phyloP scores from a whole-genome alignment of 64 coral and sea anemone genomes.

The Orbicella faveolata region DNA sequence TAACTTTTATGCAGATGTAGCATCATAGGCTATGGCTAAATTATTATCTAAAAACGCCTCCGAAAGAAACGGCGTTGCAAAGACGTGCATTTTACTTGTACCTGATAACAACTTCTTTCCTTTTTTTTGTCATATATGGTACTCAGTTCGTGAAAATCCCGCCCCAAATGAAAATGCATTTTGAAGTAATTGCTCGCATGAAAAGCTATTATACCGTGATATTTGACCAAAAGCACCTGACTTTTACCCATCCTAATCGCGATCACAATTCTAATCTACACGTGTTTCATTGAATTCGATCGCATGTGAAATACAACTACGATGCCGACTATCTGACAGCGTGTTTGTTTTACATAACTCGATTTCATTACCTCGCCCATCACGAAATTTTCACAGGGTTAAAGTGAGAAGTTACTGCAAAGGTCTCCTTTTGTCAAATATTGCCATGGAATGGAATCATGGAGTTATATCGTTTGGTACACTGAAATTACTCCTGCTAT shows the following conservation, averaged over 20 bases:
- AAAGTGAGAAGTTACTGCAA: background rate
- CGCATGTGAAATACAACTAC: constrained; percentile 21
- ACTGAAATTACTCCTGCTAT: constrained; percentile 4
- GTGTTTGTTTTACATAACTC: constrained; percentile 20
- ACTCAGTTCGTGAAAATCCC: background rate
- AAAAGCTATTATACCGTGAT: constrained; percentile 8
- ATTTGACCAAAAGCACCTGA: constrained; percentile 42
- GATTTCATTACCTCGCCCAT: constrained; percentile 13
- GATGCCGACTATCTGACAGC: constrained; percentile 30
- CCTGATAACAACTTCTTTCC: background rate
- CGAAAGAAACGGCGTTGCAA: background rate
- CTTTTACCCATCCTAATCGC: constrained; percentile 11
- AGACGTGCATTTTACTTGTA: background rate
- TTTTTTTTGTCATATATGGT: background rate
- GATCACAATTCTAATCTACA: constrained; percentile 24
- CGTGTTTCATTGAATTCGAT: constrained; percentile 42
- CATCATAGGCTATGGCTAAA: background rate
- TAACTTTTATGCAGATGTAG: background rate
- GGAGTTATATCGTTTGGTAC: background rate
- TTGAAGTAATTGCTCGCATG: constrained; percentile 10
- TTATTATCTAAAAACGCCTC: background rate
- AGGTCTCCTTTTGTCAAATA: background rate
- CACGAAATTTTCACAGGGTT: background rate
- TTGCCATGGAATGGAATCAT: background rate
- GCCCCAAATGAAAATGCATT: background rate